These are phyloP conservation scores for Paedocypris sp. DNA, from an alignment of 2,113 vertebrate species.

Conservation along the genomic window DNA sequence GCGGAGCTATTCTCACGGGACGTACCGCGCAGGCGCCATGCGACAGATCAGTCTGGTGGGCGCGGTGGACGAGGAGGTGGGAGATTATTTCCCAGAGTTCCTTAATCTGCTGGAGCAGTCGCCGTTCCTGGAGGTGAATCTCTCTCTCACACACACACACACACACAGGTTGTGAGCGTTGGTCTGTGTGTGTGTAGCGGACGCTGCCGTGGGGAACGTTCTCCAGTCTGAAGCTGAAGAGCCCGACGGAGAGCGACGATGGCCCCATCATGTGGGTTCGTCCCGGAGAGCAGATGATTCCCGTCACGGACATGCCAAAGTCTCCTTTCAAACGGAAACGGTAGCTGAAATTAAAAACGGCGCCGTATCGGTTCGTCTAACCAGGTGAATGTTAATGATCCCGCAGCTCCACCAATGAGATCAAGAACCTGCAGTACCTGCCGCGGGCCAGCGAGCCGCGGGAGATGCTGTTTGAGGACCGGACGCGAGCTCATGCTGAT, in stretches of 20 bases:
- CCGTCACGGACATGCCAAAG: conserved; percentile 97
- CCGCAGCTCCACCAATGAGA: conserved; percentile 96
- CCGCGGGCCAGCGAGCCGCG: conserved; percentile 91
- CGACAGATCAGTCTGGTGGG: conserved; percentile 96
- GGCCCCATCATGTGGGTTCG: conserved; percentile 98
- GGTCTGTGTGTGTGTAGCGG: conserved; percentile 54
- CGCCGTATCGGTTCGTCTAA: no score
- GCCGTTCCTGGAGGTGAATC: conserved; percentile 85
- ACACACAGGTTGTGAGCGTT: background rate
- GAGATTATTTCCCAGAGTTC: conserved; percentile 95
- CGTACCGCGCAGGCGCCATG: conserved; percentile 94
- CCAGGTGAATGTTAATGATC: no score
- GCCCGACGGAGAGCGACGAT: conserved; percentile 88
- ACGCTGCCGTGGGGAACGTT: conserved; percentile 91
- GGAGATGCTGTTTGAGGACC: conserved; percentile 93
- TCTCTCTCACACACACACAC: background rate
- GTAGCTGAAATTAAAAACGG: no score
- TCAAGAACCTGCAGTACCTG: conserved; percentile 98
- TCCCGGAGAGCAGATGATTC: conserved; percentile 97
- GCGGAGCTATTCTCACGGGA: conserved; percentile 92
- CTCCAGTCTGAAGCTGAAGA: conserved; percentile 81
- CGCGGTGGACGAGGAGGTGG: conserved; percentile 95
- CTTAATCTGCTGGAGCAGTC: conserved; percentile 88
- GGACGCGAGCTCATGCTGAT: conserved; percentile 89
- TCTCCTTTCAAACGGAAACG: conserved; percentile 97